These are phyloP conservation scores for Drosophila truncata DNA, from an alignment of 1,140 invertebrate species.

Conservation along the genomic window DNA sequence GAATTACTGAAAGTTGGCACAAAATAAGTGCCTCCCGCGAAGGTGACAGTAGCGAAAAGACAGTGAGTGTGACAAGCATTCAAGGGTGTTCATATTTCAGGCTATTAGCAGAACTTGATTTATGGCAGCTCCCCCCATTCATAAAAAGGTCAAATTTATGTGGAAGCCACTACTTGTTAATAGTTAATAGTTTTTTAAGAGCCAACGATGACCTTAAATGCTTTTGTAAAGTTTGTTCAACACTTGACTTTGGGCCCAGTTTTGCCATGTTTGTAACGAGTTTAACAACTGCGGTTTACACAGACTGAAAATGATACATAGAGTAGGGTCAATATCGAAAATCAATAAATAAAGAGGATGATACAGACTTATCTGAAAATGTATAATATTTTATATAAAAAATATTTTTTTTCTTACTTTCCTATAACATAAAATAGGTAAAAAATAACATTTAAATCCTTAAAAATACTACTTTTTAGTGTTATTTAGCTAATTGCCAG, in stretches of 20 bases:
- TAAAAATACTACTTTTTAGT: background rate
- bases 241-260: background rate
- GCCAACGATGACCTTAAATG: conserved; percentile 1
- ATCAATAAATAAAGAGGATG: background rate
- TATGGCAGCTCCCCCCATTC: background rate
- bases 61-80: conserved; percentile 17
- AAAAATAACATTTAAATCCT: too few relatives aligned
- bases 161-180: background rate
- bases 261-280: background rate
- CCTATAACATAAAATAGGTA: too few relatives aligned
- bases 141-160: conserved; percentile 16
- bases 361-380: too few relatives aligned
- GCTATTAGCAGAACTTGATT: conserved; percentile 6
- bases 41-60: conserved; percentile 17
- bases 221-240: background rate
- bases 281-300: background rate
- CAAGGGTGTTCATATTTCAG: background rate
- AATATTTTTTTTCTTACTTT: too few relatives aligned
- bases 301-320: background rate
- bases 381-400: too few relatives aligned
- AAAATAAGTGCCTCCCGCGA: conserved; percentile 30
- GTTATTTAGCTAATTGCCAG: background rate
- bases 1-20: conserved; percentile 41
- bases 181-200: conserved; percentile 11
- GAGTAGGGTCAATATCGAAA: background rate